phyloP scores from a whole-genome alignment of 2,797 vertebrate species.

The Ciconia nigra region DNA sequence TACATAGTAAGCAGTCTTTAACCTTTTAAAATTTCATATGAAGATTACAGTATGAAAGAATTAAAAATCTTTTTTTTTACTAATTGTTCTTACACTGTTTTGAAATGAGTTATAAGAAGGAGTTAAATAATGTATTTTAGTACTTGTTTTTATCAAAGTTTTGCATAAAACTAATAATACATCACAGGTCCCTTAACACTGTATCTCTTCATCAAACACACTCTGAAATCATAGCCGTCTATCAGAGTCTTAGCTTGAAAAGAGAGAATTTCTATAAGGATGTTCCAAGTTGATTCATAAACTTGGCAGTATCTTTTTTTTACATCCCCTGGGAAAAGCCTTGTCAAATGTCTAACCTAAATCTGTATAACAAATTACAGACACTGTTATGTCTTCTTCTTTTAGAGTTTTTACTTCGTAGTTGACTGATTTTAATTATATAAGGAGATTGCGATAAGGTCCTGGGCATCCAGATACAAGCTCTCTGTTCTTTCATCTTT shows the following conservation, averaged over 20 bases:
- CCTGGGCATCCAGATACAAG: not conserved
- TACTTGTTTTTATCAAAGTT: not conserved
- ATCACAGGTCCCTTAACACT: not conserved
- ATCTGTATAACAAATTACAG: not conserved
- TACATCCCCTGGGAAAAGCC: not conserved
- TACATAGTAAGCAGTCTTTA: conserved; percentile 49
- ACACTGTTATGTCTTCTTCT: not conserved
- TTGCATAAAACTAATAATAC: not conserved
- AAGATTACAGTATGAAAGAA: not conserved
- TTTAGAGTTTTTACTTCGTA: not conserved
- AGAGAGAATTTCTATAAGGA: not conserved
- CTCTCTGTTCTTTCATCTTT: not conserved
- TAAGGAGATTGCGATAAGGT: not conserved
- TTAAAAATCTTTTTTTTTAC: not conserved
- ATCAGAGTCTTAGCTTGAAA: not conserved
- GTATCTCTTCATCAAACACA: not conserved
- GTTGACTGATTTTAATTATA: conserved; percentile 3
- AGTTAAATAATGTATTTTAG: not conserved
- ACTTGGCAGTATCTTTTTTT: not conserved
- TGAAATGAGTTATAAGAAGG: not conserved
- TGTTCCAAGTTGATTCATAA: conserved; percentile 20
- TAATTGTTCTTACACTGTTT: not conserved
- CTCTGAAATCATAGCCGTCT: not conserved
- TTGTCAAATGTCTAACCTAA: conserved; percentile 9
- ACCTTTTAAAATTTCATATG: conserved; percentile 40